These are phyloP conservation scores for Lepidurus couesii DNA, from an alignment of 1,140 invertebrate genomes.

Conservation along the genomic window DNA sequence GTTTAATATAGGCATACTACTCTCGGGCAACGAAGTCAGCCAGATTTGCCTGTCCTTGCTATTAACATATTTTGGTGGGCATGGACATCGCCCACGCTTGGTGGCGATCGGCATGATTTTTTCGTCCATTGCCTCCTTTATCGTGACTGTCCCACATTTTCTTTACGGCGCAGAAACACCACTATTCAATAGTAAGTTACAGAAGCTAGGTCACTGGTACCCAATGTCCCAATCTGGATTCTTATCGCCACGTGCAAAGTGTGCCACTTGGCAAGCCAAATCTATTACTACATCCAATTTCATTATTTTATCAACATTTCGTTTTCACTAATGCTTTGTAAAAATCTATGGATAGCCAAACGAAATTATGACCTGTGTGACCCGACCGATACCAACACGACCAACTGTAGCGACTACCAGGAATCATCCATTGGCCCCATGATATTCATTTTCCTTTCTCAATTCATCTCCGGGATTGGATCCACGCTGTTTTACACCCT, in stretches of 20 bases:
- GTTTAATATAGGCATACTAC: constrained; percentile 54
- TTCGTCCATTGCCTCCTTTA: constrained; percentile 51
- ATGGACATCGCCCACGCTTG: constrained; percentile 56
- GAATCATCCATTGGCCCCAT: constrained; percentile 43
- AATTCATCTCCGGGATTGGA: constrained; percentile 61
- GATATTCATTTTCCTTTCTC: constrained; percentile 57
- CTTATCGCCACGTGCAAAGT: constrained; percentile 4
- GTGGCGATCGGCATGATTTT: constrained; percentile 49
- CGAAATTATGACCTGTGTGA: constrained; percentile 27
- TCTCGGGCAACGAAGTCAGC: constrained; percentile 65
- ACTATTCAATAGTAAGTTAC: constrained; percentile 27
- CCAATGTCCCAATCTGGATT: neutral
- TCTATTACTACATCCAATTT: neutral
- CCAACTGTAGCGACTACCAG: constrained; percentile 11
- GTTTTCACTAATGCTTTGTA: neutral
- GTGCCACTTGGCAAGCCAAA: neutral
- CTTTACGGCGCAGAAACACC: constrained; percentile 54
- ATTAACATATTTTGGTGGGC: constrained; percentile 56
- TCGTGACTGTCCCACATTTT: constrained; percentile 60
- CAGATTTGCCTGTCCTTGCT: constrained; percentile 57
- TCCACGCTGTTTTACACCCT: constrained; percentile 60
- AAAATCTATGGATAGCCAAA: neutral
- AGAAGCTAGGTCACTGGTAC: neutral
- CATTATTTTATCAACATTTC: neutral
- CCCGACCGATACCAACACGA: neutral